Base-by-base conservation (phyloP, 2,888 invertebrate genomes). In the Xestoiulus laeticollis region DNA sequence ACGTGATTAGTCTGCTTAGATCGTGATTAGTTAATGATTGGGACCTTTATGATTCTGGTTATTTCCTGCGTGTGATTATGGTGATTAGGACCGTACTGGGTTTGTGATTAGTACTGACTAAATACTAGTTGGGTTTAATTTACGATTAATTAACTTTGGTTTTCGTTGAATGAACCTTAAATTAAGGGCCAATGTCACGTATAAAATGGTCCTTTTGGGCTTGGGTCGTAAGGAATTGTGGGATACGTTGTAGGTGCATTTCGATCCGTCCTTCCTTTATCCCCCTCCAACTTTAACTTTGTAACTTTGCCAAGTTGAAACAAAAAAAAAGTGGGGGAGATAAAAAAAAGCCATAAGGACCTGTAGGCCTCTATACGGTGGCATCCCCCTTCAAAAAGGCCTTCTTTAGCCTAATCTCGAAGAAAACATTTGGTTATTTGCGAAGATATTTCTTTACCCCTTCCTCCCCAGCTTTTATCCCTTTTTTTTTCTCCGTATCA, bases 301-400 rank as follows among this genome's bases (percentile, higher is more conserved):
- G 59, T 59, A 59, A 59, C 59, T 59, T 16, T 59, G 59, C 59
- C 59, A 59, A 59, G 59, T 59, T 59, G 59, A 59, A 59, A 59
- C 59, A 59, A 59, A 59, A 59, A 48, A 59, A 10, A 8, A n/a
- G 19, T 19, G 22, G 59, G 12, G 48, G 48, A 48, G 48, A 48
- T 48, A 48, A 48, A 59, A 59, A 59, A 59, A 59, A 59, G 59
- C 59, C 59, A 59, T 59, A 59, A 59, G 59, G 59, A 59, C 59
- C 59, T 59, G 59, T 59, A 59, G 59, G 59, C 59, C 59, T 22
- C 4, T 38, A 3, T 59, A 6, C 53, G 53, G 53, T 53, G 53
- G 59, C 22, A n/a, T 59, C 59, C 59, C 59, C 59, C 59, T 59
- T 22, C 22, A n/a, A 38, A 59, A 59, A 59, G 59, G 59, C 59